A percentile compares a stretch with the other conserved stretches of the same genome.
These are phyloP conservation scores for Alligator mississippiensis DNA, from an alignment of 2,113 vertebrate genomes.

Conservation along the genomic window DNA sequence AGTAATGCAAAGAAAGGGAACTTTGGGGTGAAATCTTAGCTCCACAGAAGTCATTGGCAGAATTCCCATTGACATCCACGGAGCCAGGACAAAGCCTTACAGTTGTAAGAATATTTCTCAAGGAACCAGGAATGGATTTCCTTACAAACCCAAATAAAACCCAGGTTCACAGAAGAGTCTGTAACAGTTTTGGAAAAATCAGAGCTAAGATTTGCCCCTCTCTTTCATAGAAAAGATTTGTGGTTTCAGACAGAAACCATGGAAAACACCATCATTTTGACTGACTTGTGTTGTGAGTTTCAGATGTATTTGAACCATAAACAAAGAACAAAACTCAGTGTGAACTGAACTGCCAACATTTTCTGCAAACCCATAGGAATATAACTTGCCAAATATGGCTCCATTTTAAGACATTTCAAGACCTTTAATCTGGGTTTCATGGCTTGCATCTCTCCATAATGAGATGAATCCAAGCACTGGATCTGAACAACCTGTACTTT, in stretches of 20 bases:
- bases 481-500: background rate
- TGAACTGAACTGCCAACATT: conserved; percentile 44
- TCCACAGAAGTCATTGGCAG: background rate
- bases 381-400: conserved; percentile 24
- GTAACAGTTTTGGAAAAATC: conserved; percentile 36
- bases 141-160: conserved; percentile 48
- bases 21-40: conserved; percentile 2
- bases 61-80: conserved; percentile 15
- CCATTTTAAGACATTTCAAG: conserved; percentile 19
- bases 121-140: conserved; percentile 26
- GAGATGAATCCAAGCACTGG: background rate
- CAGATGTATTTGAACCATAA: conserved; percentile 47
- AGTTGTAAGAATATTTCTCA: background rate
- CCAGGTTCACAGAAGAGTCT: conserved; percentile 44
- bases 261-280: conserved; percentile 58
- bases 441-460: background rate
- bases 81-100: background rate
- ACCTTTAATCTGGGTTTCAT: conserved; percentile 32
- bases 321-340: conserved; percentile 28
- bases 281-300: conserved; percentile 26
- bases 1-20: conserved; percentile 25
- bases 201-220: conserved; percentile 18
- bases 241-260: conserved; percentile 52
- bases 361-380: conserved; percentile 37
- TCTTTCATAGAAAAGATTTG: conserved; percentile 19